A percentile compares a stretch with the other conserved stretches of the same genome.
Evolutionary conservation across 2,113 vertebrate species (phyloP).

Genomic region (Periophthalmus modestus): DNA sequence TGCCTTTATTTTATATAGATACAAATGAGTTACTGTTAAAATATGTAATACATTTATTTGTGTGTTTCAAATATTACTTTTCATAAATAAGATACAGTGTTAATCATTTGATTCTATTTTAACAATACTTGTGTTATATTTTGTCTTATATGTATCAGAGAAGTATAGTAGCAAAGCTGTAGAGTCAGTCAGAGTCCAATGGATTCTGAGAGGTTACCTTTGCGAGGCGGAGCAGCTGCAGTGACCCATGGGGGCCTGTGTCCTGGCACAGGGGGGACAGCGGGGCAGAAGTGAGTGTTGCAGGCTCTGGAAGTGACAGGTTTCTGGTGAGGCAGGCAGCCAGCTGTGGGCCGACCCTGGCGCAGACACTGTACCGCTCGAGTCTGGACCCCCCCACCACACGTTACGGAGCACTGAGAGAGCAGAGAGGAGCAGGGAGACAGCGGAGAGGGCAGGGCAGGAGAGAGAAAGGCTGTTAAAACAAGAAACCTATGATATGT

Average conservation of each 20-base stretch:
- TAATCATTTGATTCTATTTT: not conserved
- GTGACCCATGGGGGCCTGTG: conserved; percentile 40
- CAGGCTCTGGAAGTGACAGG: conserved; percentile 87
- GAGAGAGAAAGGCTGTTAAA: conserved; percentile 20
- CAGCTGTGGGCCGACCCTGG: conserved; percentile 82
- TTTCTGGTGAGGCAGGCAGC: conserved; percentile 85
- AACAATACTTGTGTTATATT: not conserved
- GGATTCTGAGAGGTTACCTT: conserved; percentile 52
- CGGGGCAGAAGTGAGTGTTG: conserved; percentile 92
- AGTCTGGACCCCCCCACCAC: conserved; percentile 92
- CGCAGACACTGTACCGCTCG: conserved; percentile 87
- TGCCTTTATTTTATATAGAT: too few species aligned
- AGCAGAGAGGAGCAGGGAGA: conserved; percentile 12
- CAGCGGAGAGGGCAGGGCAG: conserved; percentile 13
- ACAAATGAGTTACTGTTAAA: not conserved
- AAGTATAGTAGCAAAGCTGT: not conserved
- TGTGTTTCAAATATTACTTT: not conserved
- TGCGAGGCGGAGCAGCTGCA: conserved; percentile 32
- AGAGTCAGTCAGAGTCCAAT: not conserved
- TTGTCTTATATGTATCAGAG: not conserved
- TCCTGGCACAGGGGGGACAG: conserved; percentile 38
- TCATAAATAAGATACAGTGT: too few species aligned
- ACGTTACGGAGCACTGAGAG: conserved; percentile 92
- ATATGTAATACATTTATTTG: not conserved
- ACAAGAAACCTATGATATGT: conserved; percentile 1